Percentiles rank a stretch among this genome's conserved stretches.
Conservation (phyloP, 1,140 invertebrate genomes). For the Drosophila micromelanica region DNA sequence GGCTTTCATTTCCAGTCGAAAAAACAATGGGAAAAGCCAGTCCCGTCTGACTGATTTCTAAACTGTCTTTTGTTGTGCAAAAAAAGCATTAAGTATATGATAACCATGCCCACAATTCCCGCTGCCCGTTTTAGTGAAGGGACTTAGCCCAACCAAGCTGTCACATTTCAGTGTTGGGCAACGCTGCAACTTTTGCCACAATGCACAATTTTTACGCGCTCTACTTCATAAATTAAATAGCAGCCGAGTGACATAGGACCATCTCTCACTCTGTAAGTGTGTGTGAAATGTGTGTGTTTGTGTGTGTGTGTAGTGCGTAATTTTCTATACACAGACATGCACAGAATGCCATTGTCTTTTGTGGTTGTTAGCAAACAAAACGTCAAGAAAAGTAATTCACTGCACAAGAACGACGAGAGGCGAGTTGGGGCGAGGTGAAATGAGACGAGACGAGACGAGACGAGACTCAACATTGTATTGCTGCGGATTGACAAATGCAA, state of each 20-base stretch:
- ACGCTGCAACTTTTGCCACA: constrained; percentile 61
- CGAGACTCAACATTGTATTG: constrained; percentile 29
- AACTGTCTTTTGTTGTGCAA: constrained; percentile 74
- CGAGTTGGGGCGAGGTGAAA: background rate
- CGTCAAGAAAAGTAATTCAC: constrained; percentile 79
- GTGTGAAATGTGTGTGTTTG: background rate
- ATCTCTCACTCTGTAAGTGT: constrained; percentile 19
- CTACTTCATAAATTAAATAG: constrained; percentile 83
- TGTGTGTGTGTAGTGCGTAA: constrained; percentile 26
- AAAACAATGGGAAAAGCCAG: constrained; percentile 42
- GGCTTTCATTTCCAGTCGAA: constrained; percentile 18
- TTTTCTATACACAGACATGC: constrained; percentile 41
- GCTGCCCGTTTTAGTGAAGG: background rate
- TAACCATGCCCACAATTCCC: constrained; percentile 36
- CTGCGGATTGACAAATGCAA: constrained; percentile 33
- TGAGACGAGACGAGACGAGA: constrained; percentile 22
- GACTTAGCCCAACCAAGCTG: background rate
- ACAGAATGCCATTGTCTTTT: constrained; percentile 62
- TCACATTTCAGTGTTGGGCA: constrained; percentile 19
- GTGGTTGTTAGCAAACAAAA: constrained; percentile 78
- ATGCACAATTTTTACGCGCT: constrained; percentile 81
- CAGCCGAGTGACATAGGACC: constrained; percentile 56
- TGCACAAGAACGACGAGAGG: constrained; percentile 50
- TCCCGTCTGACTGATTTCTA: constrained; percentile 60
- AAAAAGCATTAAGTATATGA: constrained; percentile 64